Base-by-base conservation (phyloP, 2,113 vertebrate genomes). In the Myiagra hebetior region DNA sequence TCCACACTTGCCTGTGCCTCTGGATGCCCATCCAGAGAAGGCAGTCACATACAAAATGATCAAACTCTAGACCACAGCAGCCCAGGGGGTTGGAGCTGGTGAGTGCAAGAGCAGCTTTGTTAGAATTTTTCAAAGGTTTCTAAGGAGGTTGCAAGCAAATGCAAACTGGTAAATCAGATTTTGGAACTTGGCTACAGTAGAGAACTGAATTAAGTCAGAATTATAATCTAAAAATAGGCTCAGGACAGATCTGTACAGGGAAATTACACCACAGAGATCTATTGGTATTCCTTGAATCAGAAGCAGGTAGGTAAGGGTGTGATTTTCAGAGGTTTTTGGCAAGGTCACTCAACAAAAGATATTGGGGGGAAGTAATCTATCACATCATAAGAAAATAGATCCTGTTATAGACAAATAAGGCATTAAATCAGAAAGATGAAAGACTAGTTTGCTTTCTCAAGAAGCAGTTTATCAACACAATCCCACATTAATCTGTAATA, bases 401-500 rank as follows among this genome's bases (percentile, higher is more conserved):
- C 13, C 33, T 76, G 5, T 27, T 69, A 63, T 6, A 83, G 56
- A 92, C 72, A 86, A 79, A 60, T 41, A 88, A 86, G n/a, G 13
- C 37, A 75, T n/a, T 91, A 64, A 82, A 82, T 72, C 42, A 85
- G 27, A 76, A 35, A 70, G 22, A 37, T 68, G 12, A 83, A 87
- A 85, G 30, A 49, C 35, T n/a, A 76, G 44, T 18, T 82, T 14
- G 6, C 39, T 93, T 91, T 83, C 50, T 83, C 49, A 83, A 73
- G 33, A 79, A 76, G 49, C 9, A 68, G 24, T 76, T 88, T 67
- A 83, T 79, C 65, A 93, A 78, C 44, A 68, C 44, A 76, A 80
- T 37, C 15, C n/a, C 37, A 49, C 11, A 37, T 41, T 60, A 72
- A 83, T 44, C 41, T 64, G 10, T 50, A 79, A 39, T 16, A 67